phyloP scores from a whole-genome alignment of 2,113 vertebrate species.

The Panthera uncia region DNA sequence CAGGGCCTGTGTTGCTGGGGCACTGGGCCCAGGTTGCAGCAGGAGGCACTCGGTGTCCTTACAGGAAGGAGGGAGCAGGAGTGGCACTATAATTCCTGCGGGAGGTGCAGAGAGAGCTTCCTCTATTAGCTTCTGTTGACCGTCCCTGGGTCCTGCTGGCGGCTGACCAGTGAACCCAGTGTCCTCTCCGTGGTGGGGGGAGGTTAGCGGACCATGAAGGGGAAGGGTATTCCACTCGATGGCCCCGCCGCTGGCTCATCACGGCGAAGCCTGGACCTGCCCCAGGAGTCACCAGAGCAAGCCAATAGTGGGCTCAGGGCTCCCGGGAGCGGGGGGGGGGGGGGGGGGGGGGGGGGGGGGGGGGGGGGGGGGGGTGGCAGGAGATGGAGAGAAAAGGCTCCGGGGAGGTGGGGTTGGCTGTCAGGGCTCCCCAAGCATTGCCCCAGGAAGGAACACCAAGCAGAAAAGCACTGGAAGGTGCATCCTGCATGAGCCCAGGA shows the following conservation, averaged over 20 bases:
- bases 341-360: fast-evolving
- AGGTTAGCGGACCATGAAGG: background rate
- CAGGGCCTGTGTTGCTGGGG: background rate
- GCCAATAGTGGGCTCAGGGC: background rate
- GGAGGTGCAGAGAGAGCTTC: background rate
- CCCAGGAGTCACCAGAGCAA: background rate
- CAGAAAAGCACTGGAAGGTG: background rate
- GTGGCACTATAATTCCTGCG: fast-evolving
- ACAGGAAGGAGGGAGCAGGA: background rate
- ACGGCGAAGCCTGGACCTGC: no score
- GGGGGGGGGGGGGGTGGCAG: background rate
- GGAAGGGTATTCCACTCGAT: fast-evolving
- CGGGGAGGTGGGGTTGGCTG: background rate
- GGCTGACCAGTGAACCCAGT: background rate
- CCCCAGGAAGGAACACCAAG: background rate
- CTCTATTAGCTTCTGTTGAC: background rate
- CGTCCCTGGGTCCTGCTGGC: no score
- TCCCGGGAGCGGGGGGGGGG: background rate
- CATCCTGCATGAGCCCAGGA: background rate
- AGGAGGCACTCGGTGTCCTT: fast-evolving
- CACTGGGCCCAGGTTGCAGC: background rate
- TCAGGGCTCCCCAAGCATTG: background rate
- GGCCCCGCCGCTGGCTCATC: background rate
- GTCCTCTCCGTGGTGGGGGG: fast-evolving
- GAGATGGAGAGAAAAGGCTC: background rate